Conservation (phyloP, 2,888 invertebrate genomes). For the Aporophyla nigra region DNA sequence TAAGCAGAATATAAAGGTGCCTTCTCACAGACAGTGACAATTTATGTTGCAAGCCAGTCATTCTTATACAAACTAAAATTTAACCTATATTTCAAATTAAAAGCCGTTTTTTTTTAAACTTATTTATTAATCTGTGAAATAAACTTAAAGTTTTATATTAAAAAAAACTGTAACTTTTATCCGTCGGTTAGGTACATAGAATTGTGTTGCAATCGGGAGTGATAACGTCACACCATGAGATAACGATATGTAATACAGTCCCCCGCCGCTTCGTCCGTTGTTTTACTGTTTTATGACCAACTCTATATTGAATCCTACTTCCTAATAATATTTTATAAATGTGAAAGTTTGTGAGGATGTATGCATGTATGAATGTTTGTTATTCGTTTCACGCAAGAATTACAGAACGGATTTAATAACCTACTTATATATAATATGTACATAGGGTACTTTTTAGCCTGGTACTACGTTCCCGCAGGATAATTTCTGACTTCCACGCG, state of each 20-base stretch:
- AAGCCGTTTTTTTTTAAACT: too few relatives aligned
- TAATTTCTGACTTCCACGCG: too few relatives aligned
- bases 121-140: too few relatives aligned
- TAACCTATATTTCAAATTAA: background rate
- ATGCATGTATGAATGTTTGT: too few relatives aligned
- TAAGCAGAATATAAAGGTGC: background rate
- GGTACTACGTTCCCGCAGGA: too few relatives aligned
- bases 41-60: background rate
- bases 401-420: too few relatives aligned
- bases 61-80: background rate
- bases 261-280: background rate
- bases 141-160: too few relatives aligned
- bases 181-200: background rate
- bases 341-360: too few relatives aligned
- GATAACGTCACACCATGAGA: background rate
- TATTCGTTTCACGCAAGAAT: too few relatives aligned
- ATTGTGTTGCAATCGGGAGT: conserved; percentile 13
- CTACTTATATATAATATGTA: too few relatives aligned
- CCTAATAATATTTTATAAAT: too few relatives aligned
- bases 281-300: background rate
- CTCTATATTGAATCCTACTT: background rate
- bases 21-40: background rate
- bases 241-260: conserved; percentile 8
- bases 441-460: too few relatives aligned
- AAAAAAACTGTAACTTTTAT: background rate